These are phyloP conservation scores for Phalacrocorax pelagicus DNA, from an alignment of 2,113 vertebrate species.

Conservation along the genomic window DNA sequence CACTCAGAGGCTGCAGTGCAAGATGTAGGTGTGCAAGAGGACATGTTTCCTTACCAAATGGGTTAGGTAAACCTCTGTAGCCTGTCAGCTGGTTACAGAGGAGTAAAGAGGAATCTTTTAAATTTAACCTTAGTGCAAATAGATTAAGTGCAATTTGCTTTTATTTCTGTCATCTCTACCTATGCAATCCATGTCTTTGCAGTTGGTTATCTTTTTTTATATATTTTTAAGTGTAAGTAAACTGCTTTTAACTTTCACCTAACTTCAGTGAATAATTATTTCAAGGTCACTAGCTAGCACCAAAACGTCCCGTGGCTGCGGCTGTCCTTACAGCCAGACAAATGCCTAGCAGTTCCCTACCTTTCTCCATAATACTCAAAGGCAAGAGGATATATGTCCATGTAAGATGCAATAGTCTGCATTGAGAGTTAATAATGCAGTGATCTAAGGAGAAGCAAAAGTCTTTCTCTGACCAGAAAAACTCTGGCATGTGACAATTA, in stretches of 20 bases:
- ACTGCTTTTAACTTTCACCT: background rate
- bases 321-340: background rate
- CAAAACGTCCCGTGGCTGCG: background rate
- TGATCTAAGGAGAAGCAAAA: background rate
- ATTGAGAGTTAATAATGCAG: background rate
- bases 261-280: background rate
- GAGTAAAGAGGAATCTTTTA: background rate
- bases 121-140: background rate
- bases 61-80: background rate
- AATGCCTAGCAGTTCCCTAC: background rate
- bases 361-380: background rate
- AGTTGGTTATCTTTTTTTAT: background rate
- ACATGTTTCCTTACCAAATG: background rate
- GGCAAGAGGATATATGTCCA: background rate
- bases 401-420: background rate
- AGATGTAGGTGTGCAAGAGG: background rate
- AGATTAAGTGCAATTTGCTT: background rate
- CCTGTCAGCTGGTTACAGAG: background rate
- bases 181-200: fast-evolving
- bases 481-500: background rate
- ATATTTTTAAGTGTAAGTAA: background rate
- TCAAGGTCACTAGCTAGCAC: background rate
- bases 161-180: background rate
- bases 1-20: fast-evolving
- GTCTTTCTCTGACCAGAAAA: background rate